Evolutionary conservation across 2,888 invertebrate genomes (phyloP).

Genomic region (Xestia xanthographa): DNA sequence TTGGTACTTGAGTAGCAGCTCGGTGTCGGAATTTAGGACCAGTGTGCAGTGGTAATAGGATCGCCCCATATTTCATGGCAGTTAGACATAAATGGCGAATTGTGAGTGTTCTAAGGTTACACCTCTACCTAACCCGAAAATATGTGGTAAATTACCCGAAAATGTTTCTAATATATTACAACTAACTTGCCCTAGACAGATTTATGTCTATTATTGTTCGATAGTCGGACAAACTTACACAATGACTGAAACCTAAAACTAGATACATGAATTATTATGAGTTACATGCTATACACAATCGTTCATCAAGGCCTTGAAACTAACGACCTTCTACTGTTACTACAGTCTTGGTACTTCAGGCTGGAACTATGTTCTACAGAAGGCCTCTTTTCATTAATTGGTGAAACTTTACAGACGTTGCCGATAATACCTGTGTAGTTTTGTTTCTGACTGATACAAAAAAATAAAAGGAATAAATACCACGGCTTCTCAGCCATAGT

Average conservation of each 20-base stretch:
- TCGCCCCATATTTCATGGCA: background rate
- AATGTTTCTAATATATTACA: conserved; percentile 1
- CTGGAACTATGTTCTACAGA: background rate
- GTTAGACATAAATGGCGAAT: background rate
- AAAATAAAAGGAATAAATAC: too few relatives aligned
- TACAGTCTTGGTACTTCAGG: conserved; percentile 4
- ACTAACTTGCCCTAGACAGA: background rate
- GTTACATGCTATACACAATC: conserved; percentile 13
- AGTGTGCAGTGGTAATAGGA: background rate
- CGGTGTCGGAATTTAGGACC: background rate
- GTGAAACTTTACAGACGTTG: background rate
- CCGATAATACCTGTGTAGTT: background rate
- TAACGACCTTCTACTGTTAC: conserved; percentile 6
- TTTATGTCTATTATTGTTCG: conserved; percentile 29
- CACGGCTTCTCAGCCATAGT: background rate
- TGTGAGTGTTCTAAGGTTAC: background rate
- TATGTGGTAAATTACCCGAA: background rate
- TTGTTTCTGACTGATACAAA: background rate
- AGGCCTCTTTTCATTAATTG: background rate
- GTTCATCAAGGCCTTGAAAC: conserved; percentile 28
- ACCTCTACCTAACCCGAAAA: background rate
- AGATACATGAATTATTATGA: conserved; percentile 38
- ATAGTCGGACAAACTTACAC: conserved; percentile 7
- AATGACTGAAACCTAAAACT: conserved; percentile 19
- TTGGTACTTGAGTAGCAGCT: background rate